Base-by-base conservation (phyloP, 2,113 vertebrate genomes). In the Epinephelus lanceolatus region DNA sequence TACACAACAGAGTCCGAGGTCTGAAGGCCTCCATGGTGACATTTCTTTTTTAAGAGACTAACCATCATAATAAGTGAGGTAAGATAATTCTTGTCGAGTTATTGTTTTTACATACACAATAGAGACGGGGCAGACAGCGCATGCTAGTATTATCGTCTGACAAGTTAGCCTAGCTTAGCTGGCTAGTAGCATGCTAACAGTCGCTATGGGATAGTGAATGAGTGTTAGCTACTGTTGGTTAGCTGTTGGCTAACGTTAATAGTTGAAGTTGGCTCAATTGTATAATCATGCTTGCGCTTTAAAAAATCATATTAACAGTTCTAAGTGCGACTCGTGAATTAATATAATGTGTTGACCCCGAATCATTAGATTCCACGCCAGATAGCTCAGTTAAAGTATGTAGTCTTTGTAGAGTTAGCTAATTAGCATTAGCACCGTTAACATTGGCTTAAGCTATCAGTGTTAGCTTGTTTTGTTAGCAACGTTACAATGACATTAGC, bases 1-100 rank as follows among this genome's bases (percentile, higher is more conserved):
- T 21, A 40, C 68, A 57, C 56, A 89, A 5, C 67, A 45, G 45
- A 92, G 83, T 47, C 87, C 80, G 86, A 85, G 87, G 89, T 88
- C 83, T 51, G 66, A 61, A 60, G 89, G 92, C 93, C 91, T 92
- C 79, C 0, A 40, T 37, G 25, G 70, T 51, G 47, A 71, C 1
- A 27, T 47, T 73, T 63, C 1, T 25, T 4, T 45, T 25, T 18
- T 18, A 59, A 19, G 59, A 73, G 19, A 42, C 3, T 8, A 70
- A 23, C 5, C 63, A 17, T 55, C 57, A 33, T 52, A 59, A 79
- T 18, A 78, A 72, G 5, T 49, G 45, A 91, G 93, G 94, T 94
- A 93, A 91, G 88, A 3, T 0, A 0, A 13, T 47, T n/a, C 1
- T 52, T 60, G 2, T n/a, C 6, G 15, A 14, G 11, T 21, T 60